phyloP scores from a whole-genome alignment of 2,888 invertebrate species.

The Dorcus hopei region DNA sequence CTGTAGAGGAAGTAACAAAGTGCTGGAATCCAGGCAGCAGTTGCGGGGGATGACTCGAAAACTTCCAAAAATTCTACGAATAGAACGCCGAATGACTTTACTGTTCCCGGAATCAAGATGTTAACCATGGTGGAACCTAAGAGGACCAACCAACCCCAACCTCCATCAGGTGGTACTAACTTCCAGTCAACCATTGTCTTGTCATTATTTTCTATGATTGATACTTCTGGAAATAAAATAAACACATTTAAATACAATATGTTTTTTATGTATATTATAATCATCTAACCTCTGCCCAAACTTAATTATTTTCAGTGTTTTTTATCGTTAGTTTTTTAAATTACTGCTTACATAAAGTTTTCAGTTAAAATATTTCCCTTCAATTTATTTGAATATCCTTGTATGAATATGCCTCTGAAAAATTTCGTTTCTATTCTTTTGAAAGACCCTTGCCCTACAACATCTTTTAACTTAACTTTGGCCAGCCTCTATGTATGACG shows the following conservation, averaged over 20 bases:
- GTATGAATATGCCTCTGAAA: too few relatives aligned
- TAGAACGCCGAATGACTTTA: conserved; percentile 84
- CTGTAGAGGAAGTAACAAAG: conserved; percentile 85
- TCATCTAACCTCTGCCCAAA: too few relatives aligned
- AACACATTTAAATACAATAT: not conserved
- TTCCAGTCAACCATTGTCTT: conserved; percentile 58
- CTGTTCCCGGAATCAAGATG: conserved; percentile 80
- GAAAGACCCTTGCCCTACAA: too few relatives aligned
- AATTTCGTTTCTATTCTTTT: too few relatives aligned
- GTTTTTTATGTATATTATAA: too few relatives aligned
- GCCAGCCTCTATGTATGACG: too few relatives aligned
- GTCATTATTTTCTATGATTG: conserved; percentile 39
- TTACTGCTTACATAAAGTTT: too few relatives aligned
- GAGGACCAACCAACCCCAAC: conserved; percentile 80
- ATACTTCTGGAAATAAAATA: conserved; percentile 34
- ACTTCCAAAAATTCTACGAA: conserved; percentile 79
- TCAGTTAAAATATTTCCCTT: too few relatives aligned
- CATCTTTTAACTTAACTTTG: too few relatives aligned
- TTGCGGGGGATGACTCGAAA: conserved; percentile 68
- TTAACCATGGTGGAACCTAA: conserved; percentile 77
- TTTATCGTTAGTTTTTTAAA: too few relatives aligned
- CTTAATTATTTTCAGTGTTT: too few relatives aligned
- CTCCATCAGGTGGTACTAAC: conserved; percentile 78
- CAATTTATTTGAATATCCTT: too few relatives aligned
- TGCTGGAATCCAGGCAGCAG: conserved; percentile 82